Evolutionary conservation across 2,888 invertebrate species (phyloP).

Genomic region (Lepidochrysops patricia): DNA sequence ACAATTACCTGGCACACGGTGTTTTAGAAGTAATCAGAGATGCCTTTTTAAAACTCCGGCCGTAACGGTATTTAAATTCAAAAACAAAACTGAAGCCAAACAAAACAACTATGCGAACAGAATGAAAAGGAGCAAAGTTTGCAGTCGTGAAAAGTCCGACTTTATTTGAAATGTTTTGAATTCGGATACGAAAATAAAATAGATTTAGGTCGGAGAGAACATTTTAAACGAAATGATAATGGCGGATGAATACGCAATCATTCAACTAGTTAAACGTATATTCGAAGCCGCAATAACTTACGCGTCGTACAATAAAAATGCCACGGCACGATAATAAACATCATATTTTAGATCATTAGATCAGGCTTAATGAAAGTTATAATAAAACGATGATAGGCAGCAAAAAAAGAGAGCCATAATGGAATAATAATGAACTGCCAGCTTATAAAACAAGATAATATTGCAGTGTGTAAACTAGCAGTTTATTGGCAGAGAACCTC

Average conservation of each 20-base stretch:
- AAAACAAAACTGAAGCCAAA: constrained; percentile 9
- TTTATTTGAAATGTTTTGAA: constrained; percentile 11
- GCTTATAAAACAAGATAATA: constrained; percentile 23
- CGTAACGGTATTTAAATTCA: constrained; percentile 14
- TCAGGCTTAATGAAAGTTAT: neutral
- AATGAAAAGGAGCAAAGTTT: neutral
- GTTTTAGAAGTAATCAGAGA: constrained; percentile 53
- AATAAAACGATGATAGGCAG: constrained; percentile 9
- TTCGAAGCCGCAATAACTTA: neutral
- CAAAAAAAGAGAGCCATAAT: constrained; percentile 13
- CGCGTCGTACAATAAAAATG: constrained; percentile 3
- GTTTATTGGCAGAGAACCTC: constrained; percentile 33
- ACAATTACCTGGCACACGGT: constrained; percentile 60
- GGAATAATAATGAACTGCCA: constrained; percentile 17
- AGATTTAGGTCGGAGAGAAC: neutral
- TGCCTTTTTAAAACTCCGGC: constrained; percentile 31
- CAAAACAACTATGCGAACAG: constrained; percentile 6
- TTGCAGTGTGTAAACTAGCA: constrained; percentile 31
- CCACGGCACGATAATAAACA: constrained; percentile 7
- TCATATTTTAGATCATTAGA: constrained; percentile 10
- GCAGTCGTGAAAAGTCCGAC: neutral
- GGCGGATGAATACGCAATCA: constrained; percentile 1
- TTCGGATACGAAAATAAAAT: constrained; percentile 1
- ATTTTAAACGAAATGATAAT: constrained; percentile 1
- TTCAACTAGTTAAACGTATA: neutral